Conservation (phyloP, 2,797 vertebrate genomes). For the Gastrophryne carolinensis region DNA sequence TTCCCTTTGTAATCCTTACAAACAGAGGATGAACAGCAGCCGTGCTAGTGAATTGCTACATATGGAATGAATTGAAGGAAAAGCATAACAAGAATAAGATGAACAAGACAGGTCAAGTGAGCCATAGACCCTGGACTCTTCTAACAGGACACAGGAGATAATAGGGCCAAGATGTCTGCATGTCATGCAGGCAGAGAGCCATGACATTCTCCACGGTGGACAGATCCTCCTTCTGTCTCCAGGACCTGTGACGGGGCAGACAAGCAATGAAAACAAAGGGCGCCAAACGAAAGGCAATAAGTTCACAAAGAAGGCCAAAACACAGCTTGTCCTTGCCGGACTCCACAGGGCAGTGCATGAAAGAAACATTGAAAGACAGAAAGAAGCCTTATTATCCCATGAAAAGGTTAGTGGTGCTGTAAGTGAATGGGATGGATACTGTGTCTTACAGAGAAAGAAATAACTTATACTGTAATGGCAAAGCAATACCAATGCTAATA, state of each 20-base stretch:
- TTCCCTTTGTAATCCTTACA: no score
- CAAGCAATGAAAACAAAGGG: conserved; percentile 55
- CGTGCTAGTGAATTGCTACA: conserved; percentile 47
- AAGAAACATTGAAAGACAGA: background rate
- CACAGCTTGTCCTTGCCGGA: conserved; percentile 9
- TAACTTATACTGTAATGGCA: background rate
- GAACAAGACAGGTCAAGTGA: conserved; percentile 29
- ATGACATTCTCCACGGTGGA: conserved; percentile 34
- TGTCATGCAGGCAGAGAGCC: conserved; percentile 43
- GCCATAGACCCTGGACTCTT: background rate
- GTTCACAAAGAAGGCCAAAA: conserved; percentile 51
- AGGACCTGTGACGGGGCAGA: conserved; percentile 50
- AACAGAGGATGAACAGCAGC: no score
- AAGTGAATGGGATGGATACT: background rate
- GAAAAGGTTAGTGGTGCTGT: background rate
- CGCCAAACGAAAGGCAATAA: conserved; percentile 33
- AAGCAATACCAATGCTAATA: no score
- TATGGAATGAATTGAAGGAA: conserved; percentile 54
- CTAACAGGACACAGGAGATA: conserved; percentile 25
- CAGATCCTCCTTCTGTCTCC: conserved; percentile 50
- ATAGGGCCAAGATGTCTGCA: background rate
- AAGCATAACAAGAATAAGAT: conserved; percentile 38
- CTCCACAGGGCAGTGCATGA: conserved; percentile 40
- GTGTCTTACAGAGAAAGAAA: background rate
- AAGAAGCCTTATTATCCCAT: conserved; percentile 13